Evolutionary conservation across 2,113 vertebrate genomes (phyloP).

Genomic region (Raja brachyura): DNA sequence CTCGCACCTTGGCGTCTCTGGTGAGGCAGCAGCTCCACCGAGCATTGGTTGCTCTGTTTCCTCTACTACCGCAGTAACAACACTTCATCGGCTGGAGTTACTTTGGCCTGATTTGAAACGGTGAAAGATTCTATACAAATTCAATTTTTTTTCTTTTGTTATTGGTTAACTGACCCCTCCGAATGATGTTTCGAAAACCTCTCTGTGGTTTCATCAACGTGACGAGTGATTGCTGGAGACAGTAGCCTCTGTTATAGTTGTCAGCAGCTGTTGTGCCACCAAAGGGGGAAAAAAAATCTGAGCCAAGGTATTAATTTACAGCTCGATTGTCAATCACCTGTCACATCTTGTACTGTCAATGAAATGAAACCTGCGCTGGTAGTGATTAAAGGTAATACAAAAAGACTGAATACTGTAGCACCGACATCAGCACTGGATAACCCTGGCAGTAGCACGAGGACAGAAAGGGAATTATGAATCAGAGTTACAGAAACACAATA

Average conservation of each 20-base stretch:
- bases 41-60: too few species aligned
- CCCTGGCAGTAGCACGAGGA: background rate
- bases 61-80: too few species aligned
- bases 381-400: background rate
- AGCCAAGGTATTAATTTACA: slow-evolving; percentile 23
- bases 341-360: slow-evolving; percentile 21
- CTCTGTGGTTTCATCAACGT: background rate
- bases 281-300: background rate
- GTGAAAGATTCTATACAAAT: too few species aligned
- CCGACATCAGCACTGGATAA: background rate
- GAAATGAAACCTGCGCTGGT: background rate
- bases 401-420: background rate
- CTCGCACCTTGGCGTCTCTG: too few species aligned
- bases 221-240: background rate
- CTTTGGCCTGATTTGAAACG: too few species aligned
- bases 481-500: background rate
- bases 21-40: too few species aligned
- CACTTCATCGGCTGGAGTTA: too few species aligned
- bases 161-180: background rate
- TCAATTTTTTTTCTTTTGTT: background rate
- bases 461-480: background rate
- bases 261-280: slow-evolving; percentile 5
- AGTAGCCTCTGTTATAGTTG: background rate
- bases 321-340: background rate
- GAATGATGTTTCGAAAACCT: background rate